These are phyloP conservation scores for Anguilla megastoma DNA, from an alignment of 2,797 vertebrate species.

Conservation along the genomic window DNA sequence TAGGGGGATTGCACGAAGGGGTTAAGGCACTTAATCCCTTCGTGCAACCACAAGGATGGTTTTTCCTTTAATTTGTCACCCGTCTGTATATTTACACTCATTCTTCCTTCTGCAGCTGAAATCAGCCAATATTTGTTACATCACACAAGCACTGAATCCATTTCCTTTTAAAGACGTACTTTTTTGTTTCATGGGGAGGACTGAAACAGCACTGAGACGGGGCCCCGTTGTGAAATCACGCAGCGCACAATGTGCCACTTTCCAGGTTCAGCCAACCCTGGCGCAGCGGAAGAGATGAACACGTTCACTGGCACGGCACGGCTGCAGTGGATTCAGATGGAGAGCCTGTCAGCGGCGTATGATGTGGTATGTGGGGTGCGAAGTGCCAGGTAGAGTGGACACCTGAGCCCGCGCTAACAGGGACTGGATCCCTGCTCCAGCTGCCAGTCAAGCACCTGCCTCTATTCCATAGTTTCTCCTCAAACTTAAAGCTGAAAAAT, in stretches of 20 bases:
- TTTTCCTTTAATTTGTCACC: too few relatives aligned
- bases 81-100: neutral
- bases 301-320: neutral
- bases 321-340: neutral
- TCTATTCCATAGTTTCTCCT: neutral
- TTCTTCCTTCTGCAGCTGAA: neutral
- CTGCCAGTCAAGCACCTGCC: neutral
- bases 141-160: neutral
- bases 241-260: neutral
- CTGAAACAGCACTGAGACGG: neutral
- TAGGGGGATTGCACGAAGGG: too few relatives aligned
- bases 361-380: neutral
- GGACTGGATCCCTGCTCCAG: neutral
- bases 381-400: neutral
- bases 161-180: neutral
- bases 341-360: neutral
- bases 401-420: too few relatives aligned
- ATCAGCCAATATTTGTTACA: neutral
- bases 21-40: too few relatives aligned
- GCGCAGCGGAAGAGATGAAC: neutral
- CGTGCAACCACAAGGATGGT: too few relatives aligned
- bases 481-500: neutral
- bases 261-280: neutral
- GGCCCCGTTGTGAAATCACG: neutral
- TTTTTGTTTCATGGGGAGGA: neutral